Conservation (phyloP, 2,797 vertebrate species). For the Lepidocolaptes lacrymiger region DNA sequence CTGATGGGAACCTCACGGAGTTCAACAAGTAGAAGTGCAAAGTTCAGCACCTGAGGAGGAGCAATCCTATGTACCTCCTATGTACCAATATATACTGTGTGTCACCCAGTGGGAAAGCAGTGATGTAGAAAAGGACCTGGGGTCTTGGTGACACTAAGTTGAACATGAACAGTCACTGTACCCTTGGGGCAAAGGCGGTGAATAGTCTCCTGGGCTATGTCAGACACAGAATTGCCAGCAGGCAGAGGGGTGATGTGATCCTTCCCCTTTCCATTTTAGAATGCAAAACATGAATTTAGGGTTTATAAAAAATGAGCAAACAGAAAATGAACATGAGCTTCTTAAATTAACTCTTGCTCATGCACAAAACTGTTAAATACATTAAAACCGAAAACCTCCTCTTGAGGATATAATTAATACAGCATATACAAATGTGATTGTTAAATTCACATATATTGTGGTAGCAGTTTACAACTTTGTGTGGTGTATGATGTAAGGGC, state of each 20-base stretch:
- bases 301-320: background rate
- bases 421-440: background rate
- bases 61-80: fast-evolving
- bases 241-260: background rate
- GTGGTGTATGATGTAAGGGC: background rate
- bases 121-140: background rate
- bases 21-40: background rate
- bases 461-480: background rate
- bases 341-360: background rate
- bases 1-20: background rate
- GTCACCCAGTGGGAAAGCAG: background rate
- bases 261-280: background rate
- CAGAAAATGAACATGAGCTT: background rate
- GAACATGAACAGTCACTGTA: background rate
- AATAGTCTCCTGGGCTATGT: background rate
- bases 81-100: background rate
- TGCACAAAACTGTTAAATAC: background rate
- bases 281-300: background rate
- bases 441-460: background rate
- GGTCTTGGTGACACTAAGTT: background rate
- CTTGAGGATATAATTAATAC: background rate
- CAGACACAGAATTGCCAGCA: background rate
- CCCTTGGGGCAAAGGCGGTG: fast-evolving
- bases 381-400: background rate
- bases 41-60: background rate